Evolutionary conservation across 2,888 invertebrate species (phyloP).

Genomic region (Mesoligia furuncula): DNA sequence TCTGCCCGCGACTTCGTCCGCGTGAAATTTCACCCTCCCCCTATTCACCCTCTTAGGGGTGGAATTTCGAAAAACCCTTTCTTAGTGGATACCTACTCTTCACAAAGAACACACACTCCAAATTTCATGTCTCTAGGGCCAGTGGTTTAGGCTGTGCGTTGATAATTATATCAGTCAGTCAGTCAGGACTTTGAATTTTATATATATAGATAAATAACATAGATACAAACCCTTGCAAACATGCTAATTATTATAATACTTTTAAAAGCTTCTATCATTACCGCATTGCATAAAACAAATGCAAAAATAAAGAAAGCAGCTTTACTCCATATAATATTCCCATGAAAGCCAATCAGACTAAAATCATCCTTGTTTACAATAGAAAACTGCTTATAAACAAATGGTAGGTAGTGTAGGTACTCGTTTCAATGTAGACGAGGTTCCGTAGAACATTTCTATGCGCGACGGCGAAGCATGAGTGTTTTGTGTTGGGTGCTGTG

Average conservation of each 20-base stretch:
- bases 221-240: neutral
- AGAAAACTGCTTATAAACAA: slow-evolving; percentile 21
- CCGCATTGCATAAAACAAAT: slow-evolving; percentile 13
- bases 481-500: slow-evolving; percentile 63
- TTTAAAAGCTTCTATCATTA: neutral
- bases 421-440: slow-evolving; percentile 39
- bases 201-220: no score
- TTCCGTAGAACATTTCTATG: slow-evolving; percentile 62
- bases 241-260: neutral
- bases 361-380: slow-evolving; percentile 38
- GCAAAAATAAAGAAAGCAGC: slow-evolving; percentile 13
- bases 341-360: slow-evolving; percentile 12
- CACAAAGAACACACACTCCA: no score
- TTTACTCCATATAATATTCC: neutral
- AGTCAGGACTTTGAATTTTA: no score
- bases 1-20: no score
- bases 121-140: no score
- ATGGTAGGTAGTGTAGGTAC: slow-evolving; percentile 16
- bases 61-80: no score
- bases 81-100: no score
- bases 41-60: no score
- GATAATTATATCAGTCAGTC: no score
- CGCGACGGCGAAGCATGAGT: slow-evolving; percentile 59
- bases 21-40: no score
- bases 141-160: no score